Conservation (phyloP, 2,888 invertebrate genomes). For the Pristionchus mayeri region DNA sequence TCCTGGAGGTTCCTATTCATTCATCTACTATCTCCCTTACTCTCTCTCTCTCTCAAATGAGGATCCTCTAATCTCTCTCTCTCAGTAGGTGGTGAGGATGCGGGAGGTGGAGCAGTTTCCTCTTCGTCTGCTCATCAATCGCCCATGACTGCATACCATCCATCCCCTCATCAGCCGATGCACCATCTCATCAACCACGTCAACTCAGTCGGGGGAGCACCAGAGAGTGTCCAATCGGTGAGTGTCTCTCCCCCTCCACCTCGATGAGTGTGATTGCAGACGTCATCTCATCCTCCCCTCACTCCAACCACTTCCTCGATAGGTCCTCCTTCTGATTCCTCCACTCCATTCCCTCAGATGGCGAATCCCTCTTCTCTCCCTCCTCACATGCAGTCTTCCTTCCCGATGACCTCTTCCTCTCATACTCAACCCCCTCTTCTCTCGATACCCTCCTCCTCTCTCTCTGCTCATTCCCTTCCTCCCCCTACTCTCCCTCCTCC, state of each 20-base stretch:
- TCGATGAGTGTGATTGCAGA: background rate
- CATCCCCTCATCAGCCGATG: conserved; percentile 3
- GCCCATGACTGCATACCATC: background rate
- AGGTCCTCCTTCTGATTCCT: conserved; percentile 37
- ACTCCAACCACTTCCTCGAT: conserved; percentile 32
- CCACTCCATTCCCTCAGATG: conserved; percentile 41
- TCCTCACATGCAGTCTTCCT: background rate
- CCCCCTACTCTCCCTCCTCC: background rate
- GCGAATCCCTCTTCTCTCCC: background rate
- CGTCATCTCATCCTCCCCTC: conserved; percentile 15
- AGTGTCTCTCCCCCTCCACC: background rate
- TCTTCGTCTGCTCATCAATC: background rate
- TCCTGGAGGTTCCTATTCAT: conserved; percentile 13
- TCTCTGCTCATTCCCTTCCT: background rate
- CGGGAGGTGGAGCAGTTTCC: background rate
- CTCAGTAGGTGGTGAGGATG: background rate
- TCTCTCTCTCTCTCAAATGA: background rate
- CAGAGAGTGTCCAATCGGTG: conserved; percentile 30
- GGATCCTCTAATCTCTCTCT: background rate
- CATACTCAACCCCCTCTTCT: background rate
- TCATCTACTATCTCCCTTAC: background rate
- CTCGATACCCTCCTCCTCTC: background rate
- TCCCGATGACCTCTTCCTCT: conserved; percentile 7
- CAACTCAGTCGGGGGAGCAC: conserved; percentile 27
- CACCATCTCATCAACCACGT: background rate